Evolutionary conservation across 2,888 invertebrate genomes (phyloP).

Genomic region (Tethea ocularis): DNA sequence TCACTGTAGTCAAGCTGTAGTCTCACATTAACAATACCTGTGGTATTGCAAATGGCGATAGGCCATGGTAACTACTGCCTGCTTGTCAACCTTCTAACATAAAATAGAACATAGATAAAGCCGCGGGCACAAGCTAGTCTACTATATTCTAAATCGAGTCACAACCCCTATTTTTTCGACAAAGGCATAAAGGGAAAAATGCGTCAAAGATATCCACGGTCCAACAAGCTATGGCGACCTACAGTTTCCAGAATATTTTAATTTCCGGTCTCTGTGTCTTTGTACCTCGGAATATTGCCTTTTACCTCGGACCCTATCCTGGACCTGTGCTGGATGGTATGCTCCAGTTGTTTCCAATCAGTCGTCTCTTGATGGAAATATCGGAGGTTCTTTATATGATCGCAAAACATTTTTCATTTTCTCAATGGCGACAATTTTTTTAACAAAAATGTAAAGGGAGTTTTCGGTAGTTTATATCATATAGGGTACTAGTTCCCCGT

Average conservation of each 20-base stretch:
- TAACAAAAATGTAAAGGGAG: no score
- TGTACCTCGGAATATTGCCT: conserved; percentile 23
- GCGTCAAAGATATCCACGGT: background rate
- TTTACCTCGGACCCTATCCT: conserved; percentile 15
- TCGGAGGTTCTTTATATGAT: background rate
- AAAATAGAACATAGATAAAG: no score
- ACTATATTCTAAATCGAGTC: background rate
- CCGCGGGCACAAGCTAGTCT: background rate
- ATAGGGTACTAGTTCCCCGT: no score
- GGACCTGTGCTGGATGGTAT: conserved; percentile 11
- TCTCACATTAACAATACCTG: no score
- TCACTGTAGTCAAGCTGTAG: no score
- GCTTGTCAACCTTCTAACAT: no score
- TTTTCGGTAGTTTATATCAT: no score
- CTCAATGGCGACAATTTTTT: no score
- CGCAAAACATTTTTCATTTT: no score
- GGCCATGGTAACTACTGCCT: no score
- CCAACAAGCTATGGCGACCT: conserved; percentile 13
- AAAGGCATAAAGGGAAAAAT: background rate
- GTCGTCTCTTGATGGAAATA: background rate
- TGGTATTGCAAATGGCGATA: no score
- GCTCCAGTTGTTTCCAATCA: conserved; percentile 3
- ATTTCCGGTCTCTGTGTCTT: conserved; percentile 40
- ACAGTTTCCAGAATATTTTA: conserved; percentile 43
- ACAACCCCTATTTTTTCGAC: background rate